Percentiles rank a stretch among this genome's conserved stretches.
Conservation (phyloP, 2,113 vertebrate genomes). For the Pungitius pungitius region DNA sequence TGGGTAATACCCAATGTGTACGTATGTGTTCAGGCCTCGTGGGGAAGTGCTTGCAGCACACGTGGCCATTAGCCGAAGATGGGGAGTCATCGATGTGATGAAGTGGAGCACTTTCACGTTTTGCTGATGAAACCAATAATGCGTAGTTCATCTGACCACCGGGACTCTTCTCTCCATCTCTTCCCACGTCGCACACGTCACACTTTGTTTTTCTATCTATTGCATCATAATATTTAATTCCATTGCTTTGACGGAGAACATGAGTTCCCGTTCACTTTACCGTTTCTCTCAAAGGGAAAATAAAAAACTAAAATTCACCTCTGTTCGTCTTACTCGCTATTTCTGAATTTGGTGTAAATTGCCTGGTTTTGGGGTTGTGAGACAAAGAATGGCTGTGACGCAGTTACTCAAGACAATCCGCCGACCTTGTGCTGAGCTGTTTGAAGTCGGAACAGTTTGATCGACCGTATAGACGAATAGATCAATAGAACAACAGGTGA, state of each 20-base stretch:
- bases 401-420: background rate
- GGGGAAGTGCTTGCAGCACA: conserved; percentile 23
- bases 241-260: conserved; percentile 43
- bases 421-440: background rate
- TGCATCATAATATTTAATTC: conserved; percentile 52
- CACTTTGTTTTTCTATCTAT: conserved; percentile 18
- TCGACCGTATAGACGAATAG: background rate
- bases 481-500: background rate
- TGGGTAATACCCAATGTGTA: background rate
- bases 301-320: background rate
- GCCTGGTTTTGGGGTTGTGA: background rate
- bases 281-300: conserved; percentile 20
- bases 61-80: conserved; percentile 57
- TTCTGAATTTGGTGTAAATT: no score
- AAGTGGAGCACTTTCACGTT: conserved; percentile 55
- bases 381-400: background rate
- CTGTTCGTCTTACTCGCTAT: no score
- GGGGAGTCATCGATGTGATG: conserved; percentile 55
- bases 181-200: background rate
- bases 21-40: conserved; percentile 12
- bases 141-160: conserved; percentile 62
- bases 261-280: conserved; percentile 48
- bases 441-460: background rate
- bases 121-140: conserved; percentile 74
- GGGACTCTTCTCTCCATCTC: conserved; percentile 33